These are phyloP conservation scores for Parochlus steinenii DNA, from an alignment of 2,888 invertebrate species.

Conservation along the genomic window DNA sequence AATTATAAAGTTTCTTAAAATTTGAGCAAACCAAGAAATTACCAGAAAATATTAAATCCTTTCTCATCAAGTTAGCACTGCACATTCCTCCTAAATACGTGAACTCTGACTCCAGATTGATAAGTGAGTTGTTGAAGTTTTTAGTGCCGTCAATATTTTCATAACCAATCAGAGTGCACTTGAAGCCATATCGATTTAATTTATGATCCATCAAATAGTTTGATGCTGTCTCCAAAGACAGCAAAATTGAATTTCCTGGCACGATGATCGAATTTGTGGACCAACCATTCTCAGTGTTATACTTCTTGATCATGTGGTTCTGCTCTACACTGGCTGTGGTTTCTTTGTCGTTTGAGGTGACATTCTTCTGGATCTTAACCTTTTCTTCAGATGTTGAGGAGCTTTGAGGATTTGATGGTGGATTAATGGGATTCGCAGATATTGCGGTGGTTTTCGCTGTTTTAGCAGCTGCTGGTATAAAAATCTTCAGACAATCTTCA, in stretches of 20 bases:
- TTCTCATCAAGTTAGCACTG: constrained; percentile 74
- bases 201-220: constrained; percentile 86
- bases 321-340: constrained; percentile 24
- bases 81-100: constrained; percentile 83
- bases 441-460: neutral
- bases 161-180: constrained; percentile 63
- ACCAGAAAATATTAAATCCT: constrained; percentile 52
- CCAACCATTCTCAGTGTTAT: constrained; percentile 36
- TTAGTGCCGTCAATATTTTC: constrained; percentile 35
- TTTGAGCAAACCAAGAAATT: constrained; percentile 9
- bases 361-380: constrained; percentile 7
- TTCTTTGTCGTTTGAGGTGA: constrained; percentile 5
- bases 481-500: constrained; percentile 55
- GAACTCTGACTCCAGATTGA: constrained; percentile 74
- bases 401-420: neutral
- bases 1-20: constrained; percentile 4
- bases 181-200: constrained; percentile 60
- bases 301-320: constrained; percentile 10
- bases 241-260: constrained; percentile 87
- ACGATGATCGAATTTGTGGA: constrained; percentile 70
- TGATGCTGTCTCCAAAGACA: constrained; percentile 89
- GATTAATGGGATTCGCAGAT: neutral
- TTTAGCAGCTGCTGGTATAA: constrained; percentile 7
- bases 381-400: neutral
- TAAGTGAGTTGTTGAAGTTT: constrained; percentile 16